Conservation (phyloP, 2,888 invertebrate species). For the Sinelater perroti region DNA sequence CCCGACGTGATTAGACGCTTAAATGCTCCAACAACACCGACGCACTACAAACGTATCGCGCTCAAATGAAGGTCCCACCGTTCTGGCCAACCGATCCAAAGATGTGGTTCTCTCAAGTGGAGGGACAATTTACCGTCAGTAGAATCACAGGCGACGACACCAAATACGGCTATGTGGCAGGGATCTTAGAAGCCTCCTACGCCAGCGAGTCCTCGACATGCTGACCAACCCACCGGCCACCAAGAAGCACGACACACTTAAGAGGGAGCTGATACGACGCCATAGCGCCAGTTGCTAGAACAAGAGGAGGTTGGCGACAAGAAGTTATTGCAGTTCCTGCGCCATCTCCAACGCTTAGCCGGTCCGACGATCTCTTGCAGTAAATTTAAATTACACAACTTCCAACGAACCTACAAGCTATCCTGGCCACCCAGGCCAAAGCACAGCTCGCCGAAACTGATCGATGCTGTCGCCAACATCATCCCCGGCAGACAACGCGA, state of each 20-base stretch:
- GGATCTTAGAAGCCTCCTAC: constrained; percentile 39
- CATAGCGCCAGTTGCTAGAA: constrained; percentile 14
- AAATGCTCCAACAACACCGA: no score
- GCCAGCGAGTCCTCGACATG: constrained; percentile 45
- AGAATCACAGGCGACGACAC: constrained; percentile 37
- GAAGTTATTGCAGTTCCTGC: constrained; percentile 28
- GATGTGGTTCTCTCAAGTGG: constrained; percentile 2
- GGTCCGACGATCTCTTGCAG: constrained; percentile 12
- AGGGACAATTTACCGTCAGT: constrained; percentile 1
- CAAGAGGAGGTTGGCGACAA: constrained; percentile 29
- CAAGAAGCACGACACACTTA: constrained; percentile 40
- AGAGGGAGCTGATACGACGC: constrained; percentile 43
- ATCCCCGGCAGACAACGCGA: no score
- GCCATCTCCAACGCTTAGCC: constrained; percentile 19
- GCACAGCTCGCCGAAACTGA: no score
- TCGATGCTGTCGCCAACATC: no score
- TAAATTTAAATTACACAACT: constrained; percentile 18
- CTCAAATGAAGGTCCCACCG: no score
- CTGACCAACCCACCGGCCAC: constrained; percentile 40
- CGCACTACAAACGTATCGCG: no score
- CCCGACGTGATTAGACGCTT: no score
- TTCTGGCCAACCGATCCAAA: neutral
- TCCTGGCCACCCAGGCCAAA: constrained; percentile 23
- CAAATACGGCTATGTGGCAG: constrained; percentile 39
- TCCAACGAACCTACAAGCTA: constrained; percentile 16